These are phyloP conservation scores for Hylia prasina DNA, from an alignment of 2,113 vertebrate species.

Conservation along the genomic window DNA sequence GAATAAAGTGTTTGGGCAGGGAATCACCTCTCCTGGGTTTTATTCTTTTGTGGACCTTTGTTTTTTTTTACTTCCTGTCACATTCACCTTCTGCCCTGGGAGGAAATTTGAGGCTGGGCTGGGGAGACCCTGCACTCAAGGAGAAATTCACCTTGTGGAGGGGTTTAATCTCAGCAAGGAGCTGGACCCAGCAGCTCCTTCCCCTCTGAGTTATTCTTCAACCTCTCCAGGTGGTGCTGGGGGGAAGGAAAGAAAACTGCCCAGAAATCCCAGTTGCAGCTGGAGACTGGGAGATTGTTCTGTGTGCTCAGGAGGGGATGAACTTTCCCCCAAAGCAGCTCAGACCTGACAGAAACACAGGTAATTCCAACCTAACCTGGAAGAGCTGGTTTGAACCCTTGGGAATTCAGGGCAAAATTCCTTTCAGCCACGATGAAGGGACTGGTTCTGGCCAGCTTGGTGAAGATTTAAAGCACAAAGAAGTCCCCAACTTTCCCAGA, in stretches of 20 bases:
- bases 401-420: neutral
- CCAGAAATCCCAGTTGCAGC: neutral
- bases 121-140: neutral
- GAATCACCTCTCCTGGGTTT: neutral
- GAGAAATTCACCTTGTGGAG: slow-evolving; percentile 24
- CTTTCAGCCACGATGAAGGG: neutral
- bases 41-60: neutral
- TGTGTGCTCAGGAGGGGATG: neutral
- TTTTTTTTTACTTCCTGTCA: neutral
- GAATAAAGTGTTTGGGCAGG: neutral
- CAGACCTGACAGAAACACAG: neutral
- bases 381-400: neutral
- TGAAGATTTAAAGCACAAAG: neutral
- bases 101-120: neutral
- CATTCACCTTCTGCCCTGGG: neutral
- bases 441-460: neutral
- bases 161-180: neutral
- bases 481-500: rapidly evolving
- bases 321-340: neutral
- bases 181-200: neutral
- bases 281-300: neutral
- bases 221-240: neutral
- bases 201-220: neutral
- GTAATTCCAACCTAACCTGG: neutral
- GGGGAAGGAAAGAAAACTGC: neutral